Conservation (phyloP, 2,888 invertebrate species). For the Drosophila eohydei region DNA sequence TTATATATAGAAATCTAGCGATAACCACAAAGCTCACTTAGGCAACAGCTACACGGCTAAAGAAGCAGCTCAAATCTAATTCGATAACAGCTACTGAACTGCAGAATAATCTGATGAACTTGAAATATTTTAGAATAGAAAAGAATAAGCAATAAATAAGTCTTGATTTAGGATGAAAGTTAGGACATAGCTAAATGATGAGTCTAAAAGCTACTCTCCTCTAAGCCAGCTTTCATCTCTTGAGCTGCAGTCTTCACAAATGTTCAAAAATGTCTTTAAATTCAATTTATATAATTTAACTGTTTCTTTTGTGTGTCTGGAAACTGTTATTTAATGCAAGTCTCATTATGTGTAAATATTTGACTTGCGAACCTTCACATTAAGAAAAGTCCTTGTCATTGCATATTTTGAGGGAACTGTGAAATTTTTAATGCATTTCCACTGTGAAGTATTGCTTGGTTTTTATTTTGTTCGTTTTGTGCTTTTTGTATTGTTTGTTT, state of each 20-base stretch:
- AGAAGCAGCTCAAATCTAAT: too few species aligned
- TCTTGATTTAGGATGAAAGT: too few species aligned
- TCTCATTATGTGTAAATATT: slow-evolving; percentile 25
- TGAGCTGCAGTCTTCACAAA: not conserved
- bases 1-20: too few species aligned
- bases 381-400: slow-evolving; percentile 34
- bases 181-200: too few species aligned
- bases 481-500: slow-evolving; percentile 52
- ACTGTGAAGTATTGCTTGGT: slow-evolving; percentile 28
- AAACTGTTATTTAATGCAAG: slow-evolving; percentile 1
- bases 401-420: slow-evolving; percentile 43
- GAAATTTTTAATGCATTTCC: slow-evolving; percentile 55
- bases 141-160: too few species aligned
- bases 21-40: too few species aligned
- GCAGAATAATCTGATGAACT: too few species aligned
- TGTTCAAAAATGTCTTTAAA: slow-evolving; percentile 7
- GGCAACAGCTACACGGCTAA: too few species aligned
- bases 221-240: too few species aligned
- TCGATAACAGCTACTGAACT: too few species aligned
- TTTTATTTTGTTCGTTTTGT: slow-evolving; percentile 30
- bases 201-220: too few species aligned
- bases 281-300: slow-evolving; percentile 15
- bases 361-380: slow-evolving; percentile 28
- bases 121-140: too few species aligned
- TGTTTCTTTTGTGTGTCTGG: not conserved